A percentile compares a stretch with the other conserved stretches of the same genome.
These are phyloP conservation scores for Mastomys coucha DNA, from an alignment of 2,113 vertebrate species.

Conservation along the genomic window DNA sequence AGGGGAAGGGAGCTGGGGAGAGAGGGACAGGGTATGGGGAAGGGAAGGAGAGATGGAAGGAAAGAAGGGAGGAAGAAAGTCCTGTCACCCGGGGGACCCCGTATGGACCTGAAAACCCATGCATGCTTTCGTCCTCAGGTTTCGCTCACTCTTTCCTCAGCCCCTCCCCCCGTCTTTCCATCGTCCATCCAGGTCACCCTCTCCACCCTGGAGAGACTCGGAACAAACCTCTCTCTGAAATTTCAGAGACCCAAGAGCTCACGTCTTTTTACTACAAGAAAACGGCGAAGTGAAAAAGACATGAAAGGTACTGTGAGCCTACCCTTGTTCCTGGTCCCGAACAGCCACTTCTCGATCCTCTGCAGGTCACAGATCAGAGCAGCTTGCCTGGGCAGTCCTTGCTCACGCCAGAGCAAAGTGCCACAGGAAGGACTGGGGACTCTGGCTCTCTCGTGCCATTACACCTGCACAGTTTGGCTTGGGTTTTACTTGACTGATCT, in stretches of 20 bases:
- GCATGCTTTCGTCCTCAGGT: not conserved
- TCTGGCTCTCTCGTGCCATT: not conserved
- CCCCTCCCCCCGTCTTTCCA: too few species aligned
- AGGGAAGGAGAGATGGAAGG: too few species aligned
- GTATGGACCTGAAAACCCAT: not conserved
- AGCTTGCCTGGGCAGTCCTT: not conserved
- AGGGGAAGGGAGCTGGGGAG: too few species aligned
- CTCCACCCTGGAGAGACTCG: not conserved
- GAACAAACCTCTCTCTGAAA: not conserved
- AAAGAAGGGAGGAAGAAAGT: too few species aligned
- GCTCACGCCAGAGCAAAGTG: not conserved
- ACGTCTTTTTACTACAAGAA: not conserved
- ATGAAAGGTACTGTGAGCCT: not conserved
- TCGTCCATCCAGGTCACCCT: too few species aligned
- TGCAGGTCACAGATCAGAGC: not conserved
- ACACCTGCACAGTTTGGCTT: not conserved
- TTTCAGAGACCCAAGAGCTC: not conserved
- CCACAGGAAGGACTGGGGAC: not conserved
- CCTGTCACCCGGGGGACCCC: not conserved
- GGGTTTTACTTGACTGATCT: conserved; percentile 4
- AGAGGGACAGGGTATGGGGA: not conserved
- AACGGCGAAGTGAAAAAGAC: not conserved
- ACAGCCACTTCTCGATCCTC: not conserved
- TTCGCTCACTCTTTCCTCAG: not conserved
- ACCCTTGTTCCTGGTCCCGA: not conserved